Base-by-base conservation (phyloP, 2,888 invertebrate genomes). In the Volucella inflata region DNA sequence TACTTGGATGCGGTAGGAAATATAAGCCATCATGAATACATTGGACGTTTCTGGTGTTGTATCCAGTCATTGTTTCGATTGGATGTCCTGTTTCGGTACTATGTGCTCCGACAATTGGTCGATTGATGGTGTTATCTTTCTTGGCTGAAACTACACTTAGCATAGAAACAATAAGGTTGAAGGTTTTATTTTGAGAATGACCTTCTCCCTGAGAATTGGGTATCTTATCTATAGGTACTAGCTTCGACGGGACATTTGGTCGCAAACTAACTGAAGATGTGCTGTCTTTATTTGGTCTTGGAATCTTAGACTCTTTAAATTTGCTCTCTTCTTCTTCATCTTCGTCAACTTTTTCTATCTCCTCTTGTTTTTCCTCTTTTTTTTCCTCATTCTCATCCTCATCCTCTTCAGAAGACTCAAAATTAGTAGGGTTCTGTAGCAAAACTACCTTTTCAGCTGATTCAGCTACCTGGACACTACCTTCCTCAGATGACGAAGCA, bases 11-110 rank as follows among this genome's bases (percentile, higher is more conserved):
- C 4, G 91, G 91, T 60, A 92, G 59, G 77, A 91, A 91, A 77
- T 91, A 91, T 12, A 91, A 89, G 0, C 91, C 91, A 68, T 89
- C 90, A 68, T 91, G 91, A 2, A 89, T 87, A 50, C 91, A 91
- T 14, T 88, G 89, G 2, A 91, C 85, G 11, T 89, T 82, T 11
- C 85, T 36, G 0, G 91, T 89, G 78, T 91, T 89, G 81, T 90
- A 91, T 12, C 87, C 89, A 0, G 78, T 82, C 89, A 91, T 88
- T 16, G 89, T 89, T 84, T 89, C 88, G 0, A 90, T 87, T 2
- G 88, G 62, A 30, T 87, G 55, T 0, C 90, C 90, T 1, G 88
- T 90, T 16, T 57, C 14, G 8, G 88, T 87, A 83, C 89, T 89
- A 12, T 90, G 87, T 12, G 91, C 91, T 59, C 89, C 77, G 30